Evolutionary conservation across 2,113 vertebrate species (phyloP), one percentile per base, ranked within the genome.

Genomic region (Nipponia nippon): DNA sequence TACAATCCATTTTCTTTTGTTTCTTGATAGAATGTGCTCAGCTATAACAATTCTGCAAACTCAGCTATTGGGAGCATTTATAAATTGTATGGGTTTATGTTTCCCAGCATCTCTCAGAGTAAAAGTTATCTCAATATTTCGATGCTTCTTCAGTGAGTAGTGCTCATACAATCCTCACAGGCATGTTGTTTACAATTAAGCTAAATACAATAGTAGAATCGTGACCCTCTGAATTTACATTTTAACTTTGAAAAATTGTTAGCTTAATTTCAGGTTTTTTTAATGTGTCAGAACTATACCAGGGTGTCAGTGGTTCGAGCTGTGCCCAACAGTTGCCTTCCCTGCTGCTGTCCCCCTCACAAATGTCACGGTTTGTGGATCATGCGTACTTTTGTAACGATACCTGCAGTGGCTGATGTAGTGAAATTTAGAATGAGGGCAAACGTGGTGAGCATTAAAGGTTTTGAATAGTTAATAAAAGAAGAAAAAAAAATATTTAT

Each of bases 261-360:
- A 6, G 10, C n/a, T 38, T 66, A 10, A 47, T 84, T 83, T 83
- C 13, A 65, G 13, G 6, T 27, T 58, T 81, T 81, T 81, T 27
- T 49, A 10, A 15, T 6, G 14, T 34, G 13, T 44, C 4, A 1
- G 40, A 38, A 38, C 7, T 27, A 40, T 42, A 59, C 3, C 10
- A 82, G 49, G 44, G 2, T 19, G 20, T n/a, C 8, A 2, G 29
- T 63, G 47, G 23, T 47, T 36, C 0, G 2, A 65, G 44, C 30
- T 89, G 67, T 0, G 1, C 0, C 6, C 9, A 1, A 1, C 8
- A 56, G 32, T 8, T 18, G 14, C 21, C 8, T 49, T 62, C 9
- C 3, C 23, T 73, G 5, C 38, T 42, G 29, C 26, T 50, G 3
- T 27, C 22, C 8, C 4, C 16, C 13, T 69, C 38, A 4, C 26